phyloP scores from a whole-genome alignment of 2,888 invertebrate species.

The Seira sanloemensis region DNA sequence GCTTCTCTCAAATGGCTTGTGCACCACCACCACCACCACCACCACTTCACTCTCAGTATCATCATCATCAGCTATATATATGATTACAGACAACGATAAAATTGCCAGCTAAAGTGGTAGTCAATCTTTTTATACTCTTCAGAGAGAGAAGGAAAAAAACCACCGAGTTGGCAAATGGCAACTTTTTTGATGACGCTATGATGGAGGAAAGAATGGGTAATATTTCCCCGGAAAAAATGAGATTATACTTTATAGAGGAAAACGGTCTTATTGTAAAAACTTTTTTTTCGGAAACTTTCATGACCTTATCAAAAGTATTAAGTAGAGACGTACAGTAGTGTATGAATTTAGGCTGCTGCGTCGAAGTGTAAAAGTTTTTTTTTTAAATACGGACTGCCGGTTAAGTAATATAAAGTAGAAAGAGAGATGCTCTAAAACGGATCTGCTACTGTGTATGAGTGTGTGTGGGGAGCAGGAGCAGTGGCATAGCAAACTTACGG shows the following conservation, averaged over 20 bases:
- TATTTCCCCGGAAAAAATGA: constrained; percentile 42
- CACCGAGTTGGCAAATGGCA: constrained; percentile 55
- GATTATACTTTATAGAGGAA: background rate
- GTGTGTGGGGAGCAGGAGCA: constrained; percentile 38
- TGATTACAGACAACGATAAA: constrained; percentile 16
- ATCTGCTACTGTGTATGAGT: constrained; percentile 5
- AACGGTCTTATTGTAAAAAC: constrained; percentile 20
- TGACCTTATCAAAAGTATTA: constrained; percentile 45
- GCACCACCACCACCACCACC: background rate
- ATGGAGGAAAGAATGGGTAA: constrained; percentile 51
- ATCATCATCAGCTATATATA: constrained; percentile 13
- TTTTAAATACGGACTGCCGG: background rate
- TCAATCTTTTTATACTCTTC: constrained; percentile 58
- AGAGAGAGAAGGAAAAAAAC: constrained; percentile 24
- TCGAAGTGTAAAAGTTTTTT: constrained; percentile 17
- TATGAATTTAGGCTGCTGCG: constrained; percentile 13
- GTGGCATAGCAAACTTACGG: constrained; percentile 18
- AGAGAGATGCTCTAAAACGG: constrained; percentile 12
- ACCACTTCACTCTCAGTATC: constrained; percentile 6
- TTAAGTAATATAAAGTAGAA: background rate
- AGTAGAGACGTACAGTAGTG: constrained; percentile 20
- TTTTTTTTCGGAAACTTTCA: constrained; percentile 23
- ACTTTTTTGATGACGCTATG: constrained; percentile 22
- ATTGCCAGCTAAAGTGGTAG: constrained; percentile 53
- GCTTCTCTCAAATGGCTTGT: constrained; percentile 6